Conservation (phyloP, 2,113 vertebrate genomes). For the Protomyctophum bolini region DNA sequence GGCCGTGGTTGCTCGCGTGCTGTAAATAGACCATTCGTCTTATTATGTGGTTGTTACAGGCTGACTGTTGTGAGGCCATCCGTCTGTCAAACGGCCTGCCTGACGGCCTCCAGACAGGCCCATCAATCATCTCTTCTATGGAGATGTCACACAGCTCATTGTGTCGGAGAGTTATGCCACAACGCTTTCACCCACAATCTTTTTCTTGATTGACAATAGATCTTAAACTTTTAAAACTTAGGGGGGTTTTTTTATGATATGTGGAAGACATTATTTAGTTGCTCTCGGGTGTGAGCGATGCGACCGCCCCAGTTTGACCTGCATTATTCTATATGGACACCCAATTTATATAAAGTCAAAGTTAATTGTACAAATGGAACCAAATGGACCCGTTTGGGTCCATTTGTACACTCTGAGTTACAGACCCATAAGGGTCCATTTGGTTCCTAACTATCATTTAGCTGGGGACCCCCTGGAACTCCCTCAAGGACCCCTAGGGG, state of each 20-base stretch:
- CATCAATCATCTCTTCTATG: conserved; percentile 74
- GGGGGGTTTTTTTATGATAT: conserved; percentile 14
- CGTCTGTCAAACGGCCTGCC: conserved; percentile 64
- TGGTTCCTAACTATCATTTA: too few relatives aligned
- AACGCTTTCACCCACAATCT: conserved; percentile 41
- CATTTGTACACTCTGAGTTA: too few relatives aligned
- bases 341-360: background rate
- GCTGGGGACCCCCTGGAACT: too few relatives aligned
- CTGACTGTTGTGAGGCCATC: conserved; percentile 69
- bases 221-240: conserved; percentile 38
- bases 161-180: conserved; percentile 53
- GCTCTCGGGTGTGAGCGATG: background rate
- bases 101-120: conserved; percentile 48
- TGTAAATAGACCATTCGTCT: conserved; percentile 75
- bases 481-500: too few relatives aligned
- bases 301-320: too few relatives aligned
- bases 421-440: too few relatives aligned
- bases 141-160: conserved; percentile 74
- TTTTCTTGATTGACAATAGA: conserved; percentile 46
- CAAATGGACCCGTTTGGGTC: too few relatives aligned
- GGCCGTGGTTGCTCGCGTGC: background rate
- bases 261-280: background rate
- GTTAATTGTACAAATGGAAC: too few relatives aligned
- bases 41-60: conserved; percentile 65
- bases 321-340: background rate